A percentile compares a stretch with the other conserved stretches of the same genome.
Conservation (phyloP, 2,888 invertebrate genomes). For the Rhopalosiphum nymphaeae region DNA sequence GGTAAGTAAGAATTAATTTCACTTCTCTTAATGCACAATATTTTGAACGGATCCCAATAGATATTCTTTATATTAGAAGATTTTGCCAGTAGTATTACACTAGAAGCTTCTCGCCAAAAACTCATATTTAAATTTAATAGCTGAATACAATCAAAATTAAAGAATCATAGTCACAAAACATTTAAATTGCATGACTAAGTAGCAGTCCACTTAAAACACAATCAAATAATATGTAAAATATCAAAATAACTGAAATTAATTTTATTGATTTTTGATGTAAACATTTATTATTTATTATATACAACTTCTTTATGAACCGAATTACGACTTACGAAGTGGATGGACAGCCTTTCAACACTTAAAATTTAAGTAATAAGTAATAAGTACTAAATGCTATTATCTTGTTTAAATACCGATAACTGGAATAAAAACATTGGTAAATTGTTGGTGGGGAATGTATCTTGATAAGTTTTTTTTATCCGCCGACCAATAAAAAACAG, state of each 20-base stretch:
- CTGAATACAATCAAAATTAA: background rate
- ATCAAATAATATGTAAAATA: background rate
- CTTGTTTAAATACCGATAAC: background rate
- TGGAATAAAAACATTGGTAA: background rate
- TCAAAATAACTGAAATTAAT: background rate
- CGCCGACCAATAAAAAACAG: slow-evolving; percentile 43
- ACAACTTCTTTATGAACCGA: background rate
- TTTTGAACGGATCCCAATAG: slow-evolving; percentile 62
- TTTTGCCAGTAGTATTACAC: slow-evolving; percentile 49
- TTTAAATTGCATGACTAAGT: background rate
- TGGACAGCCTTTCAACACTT: background rate
- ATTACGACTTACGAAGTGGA: background rate
- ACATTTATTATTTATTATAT: background rate
- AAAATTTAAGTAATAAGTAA: too few relatives aligned
- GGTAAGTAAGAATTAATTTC: slow-evolving; percentile 61
- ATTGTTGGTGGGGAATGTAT: slow-evolving; percentile 8
- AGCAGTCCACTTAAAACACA: background rate
- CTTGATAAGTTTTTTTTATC: slow-evolving; percentile 9
- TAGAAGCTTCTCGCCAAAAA: slow-evolving; percentile 60
- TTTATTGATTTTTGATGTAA: background rate
- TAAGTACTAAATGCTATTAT: background rate
- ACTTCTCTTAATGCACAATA: slow-evolving; percentile 65
- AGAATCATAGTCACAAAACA: background rate
- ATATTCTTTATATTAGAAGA: slow-evolving; percentile 38
- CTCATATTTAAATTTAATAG: slow-evolving; percentile 31